Conservation (phyloP, 2,113 vertebrate species). For the Corydoras sp. region DNA sequence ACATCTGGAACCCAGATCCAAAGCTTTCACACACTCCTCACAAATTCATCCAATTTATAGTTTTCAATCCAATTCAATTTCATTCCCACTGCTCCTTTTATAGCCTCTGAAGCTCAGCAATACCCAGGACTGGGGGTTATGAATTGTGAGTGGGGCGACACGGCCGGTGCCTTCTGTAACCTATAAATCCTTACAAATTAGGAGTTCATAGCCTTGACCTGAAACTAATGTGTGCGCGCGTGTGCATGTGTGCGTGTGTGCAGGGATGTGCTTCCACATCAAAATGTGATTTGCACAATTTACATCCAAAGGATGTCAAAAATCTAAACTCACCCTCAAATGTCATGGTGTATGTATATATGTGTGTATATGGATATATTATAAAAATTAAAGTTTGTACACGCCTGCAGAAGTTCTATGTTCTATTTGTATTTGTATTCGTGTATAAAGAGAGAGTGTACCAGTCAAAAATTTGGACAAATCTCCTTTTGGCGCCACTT, state of each 20-base stretch:
- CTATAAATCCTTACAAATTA: slow-evolving; percentile 28
- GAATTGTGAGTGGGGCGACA: slow-evolving; percentile 8
- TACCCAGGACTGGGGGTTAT: slow-evolving; percentile 1
- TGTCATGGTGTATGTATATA: too few species aligned
- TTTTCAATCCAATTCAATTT: slow-evolving; percentile 26
- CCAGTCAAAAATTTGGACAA: too few species aligned
- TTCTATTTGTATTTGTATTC: too few species aligned
- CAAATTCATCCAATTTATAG: slow-evolving; percentile 12
- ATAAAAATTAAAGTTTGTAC: too few species aligned
- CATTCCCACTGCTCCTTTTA: slow-evolving; percentile 7
- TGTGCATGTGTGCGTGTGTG: neutral
- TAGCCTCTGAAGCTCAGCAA: slow-evolving; percentile 2
- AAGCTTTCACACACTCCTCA: slow-evolving; percentile 4
- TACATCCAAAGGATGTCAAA: too few species aligned
- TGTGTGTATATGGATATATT: too few species aligned
- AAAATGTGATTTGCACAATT: neutral
- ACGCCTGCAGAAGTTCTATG: too few species aligned
- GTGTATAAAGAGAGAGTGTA: too few species aligned
- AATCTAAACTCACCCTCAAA: too few species aligned
- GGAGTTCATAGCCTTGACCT: slow-evolving; percentile 5
- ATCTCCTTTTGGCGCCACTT: too few species aligned
- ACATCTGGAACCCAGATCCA: slow-evolving; percentile 13
- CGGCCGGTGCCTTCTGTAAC: slow-evolving; percentile 9
- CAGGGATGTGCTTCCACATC: neutral
- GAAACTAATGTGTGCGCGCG: slow-evolving; percentile 6